Evolutionary conservation across 2,888 invertebrate genomes (phyloP), one percentile per base, ranked within the genome.

Genomic region (Erebia aethiops): DNA sequence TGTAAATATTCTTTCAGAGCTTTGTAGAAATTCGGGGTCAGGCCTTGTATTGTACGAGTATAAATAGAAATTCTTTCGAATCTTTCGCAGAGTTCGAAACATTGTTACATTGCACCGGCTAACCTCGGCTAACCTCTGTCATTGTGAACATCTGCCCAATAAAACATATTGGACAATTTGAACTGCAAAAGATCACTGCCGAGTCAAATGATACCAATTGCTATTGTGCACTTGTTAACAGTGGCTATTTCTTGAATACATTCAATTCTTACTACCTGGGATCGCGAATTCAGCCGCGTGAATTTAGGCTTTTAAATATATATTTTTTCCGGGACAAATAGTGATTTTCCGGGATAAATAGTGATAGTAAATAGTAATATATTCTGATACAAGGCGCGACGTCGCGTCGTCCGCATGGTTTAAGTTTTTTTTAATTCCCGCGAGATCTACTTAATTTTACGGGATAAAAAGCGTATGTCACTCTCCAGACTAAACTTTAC

Each of bases 41-140:
- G 52, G 52, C n/a, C 16, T 52, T n/a, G 16, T 52, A 16, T 51
- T 51, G 7, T 51, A n/a, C n/a, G 51, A n/a, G 8, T 51, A n/a
- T 51, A 51, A 51, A 51, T 18, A 54, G 18, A n/a, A n/a, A 58
- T 58, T 35, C 35, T 35, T 7, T 7, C 35, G 35, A 0, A 35
- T 35, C n/a, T n/a, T 58, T 58, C 35, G 35, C 35, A 58, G 35
- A 26, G 35, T 35, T 26, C 26, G 35, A 35, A 18, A 54, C 21
- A 58, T 58, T 26, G 16, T 60, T 35, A 16, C 16, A 41, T 43
- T 46, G 61, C 43, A 61, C 14, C 18, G 11, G 1, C 71, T 56
- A 71, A 74, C 71, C 67, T 74, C 72, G n/a, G 14, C 41, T 65
- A 72, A 74, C 74, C 74, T 74, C 60, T 52, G 43, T 62, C 72